phyloP scores from a whole-genome alignment of 2,113 vertebrate species.

The Scolopax mira region DNA sequence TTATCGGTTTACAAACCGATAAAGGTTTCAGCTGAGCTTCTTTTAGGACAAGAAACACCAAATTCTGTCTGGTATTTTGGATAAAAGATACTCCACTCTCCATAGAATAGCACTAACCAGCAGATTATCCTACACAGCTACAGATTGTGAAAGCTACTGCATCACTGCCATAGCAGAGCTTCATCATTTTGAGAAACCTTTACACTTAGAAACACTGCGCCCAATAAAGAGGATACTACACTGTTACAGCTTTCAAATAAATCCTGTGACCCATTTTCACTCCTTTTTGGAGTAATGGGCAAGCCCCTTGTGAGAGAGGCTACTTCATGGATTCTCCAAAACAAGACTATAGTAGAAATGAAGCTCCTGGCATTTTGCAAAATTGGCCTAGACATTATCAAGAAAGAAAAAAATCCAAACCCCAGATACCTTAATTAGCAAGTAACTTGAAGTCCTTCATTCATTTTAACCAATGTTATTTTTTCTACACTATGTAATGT shows the following conservation, averaged over 20 bases:
- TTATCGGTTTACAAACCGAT: background rate
- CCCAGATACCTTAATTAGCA: background rate
- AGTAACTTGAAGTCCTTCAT: background rate
- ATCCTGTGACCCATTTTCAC: background rate
- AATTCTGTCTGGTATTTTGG: background rate
- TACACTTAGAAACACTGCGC: background rate
- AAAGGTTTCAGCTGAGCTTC: background rate
- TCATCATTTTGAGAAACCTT: background rate
- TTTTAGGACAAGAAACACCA: background rate
- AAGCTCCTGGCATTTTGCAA: background rate
- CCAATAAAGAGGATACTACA: background rate
- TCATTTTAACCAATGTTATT: background rate
- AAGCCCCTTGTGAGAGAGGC: background rate
- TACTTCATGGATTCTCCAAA: background rate
- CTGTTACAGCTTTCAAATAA: background rate
- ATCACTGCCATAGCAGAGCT: background rate
- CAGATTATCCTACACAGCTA: background rate
- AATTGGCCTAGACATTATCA: background rate
- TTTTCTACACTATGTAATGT: background rate
- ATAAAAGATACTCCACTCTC: background rate
- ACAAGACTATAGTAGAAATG: background rate
- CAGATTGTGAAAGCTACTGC: background rate
- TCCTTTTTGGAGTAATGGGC: background rate
- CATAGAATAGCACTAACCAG: background rate
- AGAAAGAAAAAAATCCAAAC: background rate